Percentiles rank a stretch among this genome's conserved stretches.
Evolutionary conservation across 2,113 vertebrate species (phyloP).

Genomic region (Delphinapterus leucas): DNA sequence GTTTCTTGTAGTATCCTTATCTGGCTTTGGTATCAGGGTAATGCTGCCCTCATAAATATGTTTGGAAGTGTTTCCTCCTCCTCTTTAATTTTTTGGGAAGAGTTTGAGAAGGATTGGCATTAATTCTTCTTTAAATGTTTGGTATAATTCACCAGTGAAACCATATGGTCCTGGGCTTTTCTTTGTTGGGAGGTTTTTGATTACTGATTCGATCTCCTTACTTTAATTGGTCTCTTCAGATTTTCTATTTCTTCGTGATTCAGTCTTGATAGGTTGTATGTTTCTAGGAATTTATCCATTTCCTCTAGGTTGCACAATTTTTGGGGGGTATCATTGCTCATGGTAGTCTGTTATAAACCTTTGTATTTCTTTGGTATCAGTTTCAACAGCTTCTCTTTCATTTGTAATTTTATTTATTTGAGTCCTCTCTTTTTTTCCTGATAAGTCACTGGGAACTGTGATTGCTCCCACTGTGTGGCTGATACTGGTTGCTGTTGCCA

Average conservation of each 20-base stretch:
- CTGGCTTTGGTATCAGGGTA: neutral
- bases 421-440: neutral
- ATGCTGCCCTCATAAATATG: neutral
- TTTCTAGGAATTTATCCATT: neutral
- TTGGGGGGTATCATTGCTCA: neutral
- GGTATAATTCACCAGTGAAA: neutral
- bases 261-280: neutral
- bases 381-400: neutral
- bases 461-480: neutral
- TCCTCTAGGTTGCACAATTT: neutral
- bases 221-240: neutral
- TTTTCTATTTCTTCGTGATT: neutral
- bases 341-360: neutral
- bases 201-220: neutral
- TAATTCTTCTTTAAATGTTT: neutral
- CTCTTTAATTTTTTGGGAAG: neutral
- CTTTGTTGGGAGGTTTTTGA: neutral
- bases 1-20: neutral
- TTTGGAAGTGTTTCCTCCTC: neutral
- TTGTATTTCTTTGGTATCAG: neutral
- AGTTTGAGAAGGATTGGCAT: neutral
- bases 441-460: neutral
- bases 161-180: neutral
- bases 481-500: neutral
- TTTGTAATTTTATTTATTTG: neutral